phyloP scores from a whole-genome alignment of 2,888 invertebrate genomes.

The Troides aeacus region DNA sequence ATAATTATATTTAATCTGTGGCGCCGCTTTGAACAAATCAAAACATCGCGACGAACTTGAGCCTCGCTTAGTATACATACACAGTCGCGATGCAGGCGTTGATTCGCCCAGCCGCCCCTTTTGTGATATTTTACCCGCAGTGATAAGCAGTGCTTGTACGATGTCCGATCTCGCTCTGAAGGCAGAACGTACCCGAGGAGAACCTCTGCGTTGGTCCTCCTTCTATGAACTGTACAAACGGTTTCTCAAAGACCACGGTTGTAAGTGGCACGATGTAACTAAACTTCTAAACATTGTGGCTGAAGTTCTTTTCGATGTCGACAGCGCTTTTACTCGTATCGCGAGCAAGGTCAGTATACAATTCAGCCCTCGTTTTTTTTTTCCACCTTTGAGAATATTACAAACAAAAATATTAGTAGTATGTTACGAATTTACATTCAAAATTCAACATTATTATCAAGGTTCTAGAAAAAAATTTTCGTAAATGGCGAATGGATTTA shows the following conservation, averaged over 20 bases:
- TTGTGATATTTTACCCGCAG: slow-evolving; percentile 39
- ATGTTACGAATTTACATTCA: slow-evolving; percentile 14
- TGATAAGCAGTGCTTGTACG: slow-evolving; percentile 49
- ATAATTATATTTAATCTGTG: slow-evolving; percentile 12
- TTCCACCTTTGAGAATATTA: slow-evolving; percentile 27
- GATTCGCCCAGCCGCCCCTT: slow-evolving; percentile 61
- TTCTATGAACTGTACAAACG: slow-evolving; percentile 72
- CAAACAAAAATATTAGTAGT: slow-evolving; percentile 4
- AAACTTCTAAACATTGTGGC: slow-evolving; percentile 68
- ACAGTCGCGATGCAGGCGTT: slow-evolving; percentile 68
- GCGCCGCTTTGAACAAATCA: slow-evolving; percentile 12
- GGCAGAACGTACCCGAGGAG: slow-evolving; percentile 50
- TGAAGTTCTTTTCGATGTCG: slow-evolving; percentile 73
- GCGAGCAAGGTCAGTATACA: slow-evolving; percentile 69
- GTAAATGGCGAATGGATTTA: background rate
- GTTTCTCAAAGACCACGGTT: slow-evolving; percentile 73
- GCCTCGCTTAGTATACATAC: slow-evolving; percentile 40
- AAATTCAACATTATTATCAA: background rate
- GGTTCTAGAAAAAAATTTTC: slow-evolving; percentile 1
- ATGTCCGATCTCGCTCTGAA: slow-evolving; percentile 66
- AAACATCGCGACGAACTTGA: slow-evolving; percentile 30
- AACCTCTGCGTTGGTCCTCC: slow-evolving; percentile 61
- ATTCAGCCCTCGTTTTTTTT: slow-evolving; percentile 3
- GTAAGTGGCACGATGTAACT: slow-evolving; percentile 74
- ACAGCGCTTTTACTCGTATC: slow-evolving; percentile 65